Conservation (phyloP, 2,888 invertebrate species). For the Drosophila acutilabella region DNA sequence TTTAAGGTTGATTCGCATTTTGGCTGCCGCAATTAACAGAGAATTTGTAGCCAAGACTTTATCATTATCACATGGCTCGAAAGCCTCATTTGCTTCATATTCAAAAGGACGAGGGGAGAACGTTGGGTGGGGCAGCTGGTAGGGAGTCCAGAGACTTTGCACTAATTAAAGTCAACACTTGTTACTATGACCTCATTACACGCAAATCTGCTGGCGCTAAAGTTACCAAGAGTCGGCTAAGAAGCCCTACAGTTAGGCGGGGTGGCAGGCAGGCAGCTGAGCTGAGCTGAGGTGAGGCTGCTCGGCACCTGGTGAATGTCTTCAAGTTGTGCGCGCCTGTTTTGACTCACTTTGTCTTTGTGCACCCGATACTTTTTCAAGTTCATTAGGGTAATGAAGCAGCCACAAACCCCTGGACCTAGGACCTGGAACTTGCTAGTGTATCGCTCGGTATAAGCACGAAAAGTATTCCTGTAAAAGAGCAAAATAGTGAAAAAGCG, state of each 20-base stretch:
- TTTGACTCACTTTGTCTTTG: slow-evolving; percentile 63
- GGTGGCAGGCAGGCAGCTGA: background rate
- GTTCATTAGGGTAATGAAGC: slow-evolving; percentile 81
- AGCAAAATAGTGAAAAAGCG: slow-evolving; percentile 29
- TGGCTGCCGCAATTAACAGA: slow-evolving; percentile 58
- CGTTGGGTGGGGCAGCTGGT: too few species aligned
- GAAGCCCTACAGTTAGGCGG: too few species aligned
- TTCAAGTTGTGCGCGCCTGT: slow-evolving; percentile 43
- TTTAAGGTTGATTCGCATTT: slow-evolving; percentile 17
- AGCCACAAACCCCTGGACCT: slow-evolving; percentile 53
- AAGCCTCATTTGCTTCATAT: slow-evolving; percentile 42
- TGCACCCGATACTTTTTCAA: slow-evolving; percentile 79
- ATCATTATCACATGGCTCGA: slow-evolving; percentile 52
- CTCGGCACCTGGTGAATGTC: slow-evolving; percentile 70
- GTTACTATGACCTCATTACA: slow-evolving; percentile 77
- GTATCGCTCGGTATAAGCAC: slow-evolving; percentile 22
- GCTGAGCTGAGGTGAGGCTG: background rate
- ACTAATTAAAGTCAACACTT: slow-evolving; percentile 80
- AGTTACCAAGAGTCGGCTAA: slow-evolving; percentile 32
- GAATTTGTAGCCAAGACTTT: slow-evolving; percentile 56
- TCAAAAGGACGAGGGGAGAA: slow-evolving; percentile 12
- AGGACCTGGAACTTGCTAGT: slow-evolving; percentile 14
- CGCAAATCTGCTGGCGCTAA: slow-evolving; percentile 65
- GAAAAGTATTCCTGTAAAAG: slow-evolving; percentile 24
- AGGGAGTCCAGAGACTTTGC: slow-evolving; percentile 31